These are phyloP conservation scores for Porites evermanni DNA, from an alignment of 92 coral and sea anemone species.

Conservation along the genomic window DNA sequence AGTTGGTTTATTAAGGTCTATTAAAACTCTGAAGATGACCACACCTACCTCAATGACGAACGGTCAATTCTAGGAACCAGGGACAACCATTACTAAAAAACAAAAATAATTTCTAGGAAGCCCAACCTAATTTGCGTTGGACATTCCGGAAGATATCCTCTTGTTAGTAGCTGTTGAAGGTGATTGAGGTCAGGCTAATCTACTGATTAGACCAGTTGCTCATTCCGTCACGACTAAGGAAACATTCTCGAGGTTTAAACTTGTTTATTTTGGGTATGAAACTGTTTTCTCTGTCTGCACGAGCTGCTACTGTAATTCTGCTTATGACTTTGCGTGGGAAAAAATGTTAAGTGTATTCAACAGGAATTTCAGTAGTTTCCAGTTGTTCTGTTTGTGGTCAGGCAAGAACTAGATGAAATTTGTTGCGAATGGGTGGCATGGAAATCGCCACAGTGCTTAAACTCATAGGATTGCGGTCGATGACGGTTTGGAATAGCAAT, in stretches of 20 bases:
- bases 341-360: neutral
- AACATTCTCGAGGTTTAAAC: slow-evolving; percentile 28
- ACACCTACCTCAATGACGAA: neutral
- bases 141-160: neutral
- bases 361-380: no score
- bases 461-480: neutral
- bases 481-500: neutral
- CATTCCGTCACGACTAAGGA: slow-evolving; percentile 45
- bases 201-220: slow-evolving; percentile 12
- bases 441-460: neutral
- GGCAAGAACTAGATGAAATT: neutral
- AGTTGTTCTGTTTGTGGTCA: neutral
- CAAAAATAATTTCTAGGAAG: slow-evolving; percentile 12
- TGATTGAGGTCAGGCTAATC: slow-evolving; percentile 14
- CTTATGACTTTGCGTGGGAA: slow-evolving; percentile 43
- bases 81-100: slow-evolving; percentile 2
- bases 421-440: neutral
- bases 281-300: slow-evolving; percentile 28
- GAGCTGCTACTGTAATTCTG: slow-evolving; percentile 23
- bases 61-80: neutral
- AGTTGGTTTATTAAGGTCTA: no score
- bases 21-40: neutral
- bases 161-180: slow-evolving; percentile 3
- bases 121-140: slow-evolving; percentile 2
- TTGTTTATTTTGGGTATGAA: slow-evolving; percentile 43